A percentile compares a stretch with the other conserved stretches of the same genome.
phyloP scores from a whole-genome alignment of 1,140 invertebrate species.

The Epicauta chinensis region DNA sequence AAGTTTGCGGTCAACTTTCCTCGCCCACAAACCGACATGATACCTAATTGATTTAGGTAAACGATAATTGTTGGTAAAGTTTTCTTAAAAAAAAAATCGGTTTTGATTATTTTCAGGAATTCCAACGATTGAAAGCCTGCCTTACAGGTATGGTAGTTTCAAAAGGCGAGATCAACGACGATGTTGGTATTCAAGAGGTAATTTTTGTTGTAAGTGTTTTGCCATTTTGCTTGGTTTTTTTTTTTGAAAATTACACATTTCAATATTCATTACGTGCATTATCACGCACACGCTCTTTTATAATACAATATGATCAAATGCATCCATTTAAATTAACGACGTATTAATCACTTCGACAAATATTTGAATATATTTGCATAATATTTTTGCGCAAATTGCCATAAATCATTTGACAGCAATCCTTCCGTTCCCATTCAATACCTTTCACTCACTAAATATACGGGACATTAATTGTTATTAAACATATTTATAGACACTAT shows the following conservation, averaged over 20 bases:
- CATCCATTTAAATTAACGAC: not conserved
- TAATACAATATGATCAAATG: not conserved
- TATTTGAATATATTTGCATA: too few relatives aligned
- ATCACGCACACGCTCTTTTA: constrained; percentile 6
- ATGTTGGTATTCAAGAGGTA: constrained; percentile 30
- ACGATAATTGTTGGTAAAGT: too few relatives aligned
- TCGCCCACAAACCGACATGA: too few relatives aligned
- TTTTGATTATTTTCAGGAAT: not conserved
- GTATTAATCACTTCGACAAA: too few relatives aligned
- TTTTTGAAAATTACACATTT: too few relatives aligned
- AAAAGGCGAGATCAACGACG: constrained; percentile 13
- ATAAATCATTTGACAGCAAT: too few relatives aligned
- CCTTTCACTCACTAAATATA: too few relatives aligned
- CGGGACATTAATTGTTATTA: not conserved
- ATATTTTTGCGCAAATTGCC: too few relatives aligned
- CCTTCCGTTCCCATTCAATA: too few relatives aligned
- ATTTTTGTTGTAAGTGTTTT: constrained; percentile 29
- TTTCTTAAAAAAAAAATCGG: too few relatives aligned
- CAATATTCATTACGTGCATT: constrained; percentile 13
- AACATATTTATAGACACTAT: not conserved
- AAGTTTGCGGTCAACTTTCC: too few relatives aligned
- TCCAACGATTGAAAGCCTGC: not conserved
- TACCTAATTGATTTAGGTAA: too few relatives aligned
- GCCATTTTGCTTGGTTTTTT: not conserved
- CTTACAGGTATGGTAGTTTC: constrained; percentile 23